Conservation (phyloP, 2,113 vertebrate genomes). For the Limanda limanda region DNA sequence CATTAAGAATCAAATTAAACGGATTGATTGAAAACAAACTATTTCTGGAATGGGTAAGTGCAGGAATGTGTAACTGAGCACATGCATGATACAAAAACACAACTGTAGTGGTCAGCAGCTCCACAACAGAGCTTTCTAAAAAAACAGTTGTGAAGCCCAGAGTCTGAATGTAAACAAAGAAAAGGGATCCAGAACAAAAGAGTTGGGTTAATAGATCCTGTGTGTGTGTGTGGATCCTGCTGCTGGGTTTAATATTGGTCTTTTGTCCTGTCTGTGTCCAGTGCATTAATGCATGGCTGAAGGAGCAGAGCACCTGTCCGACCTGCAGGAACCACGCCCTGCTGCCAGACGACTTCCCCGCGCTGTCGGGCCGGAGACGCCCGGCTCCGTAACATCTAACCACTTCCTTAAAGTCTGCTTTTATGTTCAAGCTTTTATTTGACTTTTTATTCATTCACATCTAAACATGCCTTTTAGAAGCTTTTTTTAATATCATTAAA, state of each 20-base stretch:
- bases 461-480: neutral
- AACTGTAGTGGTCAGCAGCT: too few relatives aligned
- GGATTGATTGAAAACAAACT: too few relatives aligned
- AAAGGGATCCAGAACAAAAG: neutral
- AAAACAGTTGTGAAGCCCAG: too few relatives aligned
- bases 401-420: neutral
- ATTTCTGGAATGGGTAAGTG: too few relatives aligned
- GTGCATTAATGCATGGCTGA: slow-evolving; percentile 91
- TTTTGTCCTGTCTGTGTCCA: slow-evolving; percentile 62
- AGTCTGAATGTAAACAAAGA: too few relatives aligned
- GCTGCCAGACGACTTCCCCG: slow-evolving; percentile 85
- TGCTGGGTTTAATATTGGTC: neutral
- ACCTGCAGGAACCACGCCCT: slow-evolving; percentile 84
- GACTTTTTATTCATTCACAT: neutral
- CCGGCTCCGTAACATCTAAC: slow-evolving; percentile 35
- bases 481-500: neutral
- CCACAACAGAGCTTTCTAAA: too few relatives aligned
- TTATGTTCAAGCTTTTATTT: neutral
- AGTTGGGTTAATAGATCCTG: neutral
- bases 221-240: too few relatives aligned
- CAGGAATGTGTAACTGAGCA: too few relatives aligned
- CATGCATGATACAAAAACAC: too few relatives aligned
- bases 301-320: slow-evolving; percentile 89
- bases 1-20: too few relatives aligned
- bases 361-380: slow-evolving; percentile 75